These are phyloP conservation scores for Hylia prasina DNA, from an alignment of 2,113 vertebrate genomes.

Conservation along the genomic window DNA sequence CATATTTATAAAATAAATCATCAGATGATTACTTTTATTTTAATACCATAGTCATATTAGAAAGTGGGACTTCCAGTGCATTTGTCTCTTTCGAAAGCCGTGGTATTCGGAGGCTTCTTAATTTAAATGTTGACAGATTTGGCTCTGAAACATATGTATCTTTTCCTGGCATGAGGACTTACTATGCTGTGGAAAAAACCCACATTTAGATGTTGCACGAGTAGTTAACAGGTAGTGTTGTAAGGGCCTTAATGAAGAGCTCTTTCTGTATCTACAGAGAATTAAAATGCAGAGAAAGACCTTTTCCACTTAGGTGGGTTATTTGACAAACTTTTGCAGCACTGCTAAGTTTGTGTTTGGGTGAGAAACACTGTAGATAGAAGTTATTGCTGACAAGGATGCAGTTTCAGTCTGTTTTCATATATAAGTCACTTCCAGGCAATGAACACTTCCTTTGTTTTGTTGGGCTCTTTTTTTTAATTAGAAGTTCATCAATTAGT, in stretches of 20 bases:
- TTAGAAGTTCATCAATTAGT: neutral
- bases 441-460: neutral
- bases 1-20: neutral
- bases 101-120: neutral
- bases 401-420: neutral
- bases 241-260: neutral
- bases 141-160: slow-evolving; percentile 1
- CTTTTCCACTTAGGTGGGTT: neutral
- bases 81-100: neutral
- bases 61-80: neutral
- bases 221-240: neutral
- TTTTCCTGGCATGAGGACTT: neutral
- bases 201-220: neutral
- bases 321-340: neutral
- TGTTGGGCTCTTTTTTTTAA: neutral
- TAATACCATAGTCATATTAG: neutral
- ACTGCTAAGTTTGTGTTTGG: neutral
- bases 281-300: neutral
- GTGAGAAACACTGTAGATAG: neutral
- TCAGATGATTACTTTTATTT: neutral
- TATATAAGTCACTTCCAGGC: neutral
- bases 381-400: neutral
- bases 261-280: neutral
- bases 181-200: neutral
- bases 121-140: neutral